phyloP scores from a whole-genome alignment of 2,888 invertebrate species.

The Drosophila incognita region DNA sequence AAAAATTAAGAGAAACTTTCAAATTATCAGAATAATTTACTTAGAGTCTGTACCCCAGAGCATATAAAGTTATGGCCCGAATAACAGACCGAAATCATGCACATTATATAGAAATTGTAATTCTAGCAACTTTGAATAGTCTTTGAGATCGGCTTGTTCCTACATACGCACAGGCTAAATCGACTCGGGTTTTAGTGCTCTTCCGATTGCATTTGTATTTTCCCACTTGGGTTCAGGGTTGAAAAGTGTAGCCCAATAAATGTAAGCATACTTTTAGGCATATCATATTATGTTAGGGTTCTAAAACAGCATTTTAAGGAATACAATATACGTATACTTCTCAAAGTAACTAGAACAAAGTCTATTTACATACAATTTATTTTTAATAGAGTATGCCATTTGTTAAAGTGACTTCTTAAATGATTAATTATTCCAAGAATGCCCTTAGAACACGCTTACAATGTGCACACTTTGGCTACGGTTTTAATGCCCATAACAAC shows the following conservation, averaged over 20 bases:
- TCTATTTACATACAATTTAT: not conserved
- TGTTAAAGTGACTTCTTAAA: not conserved
- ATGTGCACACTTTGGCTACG: not conserved
- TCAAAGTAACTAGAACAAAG: not conserved
- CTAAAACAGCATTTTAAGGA: not conserved
- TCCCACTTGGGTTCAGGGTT: not conserved
- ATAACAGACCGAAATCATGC: not conserved
- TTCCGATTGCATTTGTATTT: not conserved
- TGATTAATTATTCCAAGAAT: slow-evolving; percentile 1
- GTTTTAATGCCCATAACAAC: slow-evolving; percentile 32
- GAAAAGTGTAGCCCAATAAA: not conserved
- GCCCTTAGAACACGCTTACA: not conserved
- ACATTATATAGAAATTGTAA: not conserved
- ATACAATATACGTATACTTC: not conserved
- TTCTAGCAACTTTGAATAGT: not conserved
- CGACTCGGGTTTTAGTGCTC: not conserved
- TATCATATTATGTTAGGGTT: not conserved
- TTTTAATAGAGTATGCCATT: not conserved
- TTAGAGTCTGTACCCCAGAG: not conserved
- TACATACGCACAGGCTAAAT: not conserved
- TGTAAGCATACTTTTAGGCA: slow-evolving; percentile 29
- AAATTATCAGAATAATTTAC: not conserved
- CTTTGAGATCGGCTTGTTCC: not conserved
- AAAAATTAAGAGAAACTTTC: not conserved
- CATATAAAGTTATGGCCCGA: not conserved